Percentiles rank a stretch among this genome's conserved stretches.
phyloP scores from a whole-genome alignment of 1,140 invertebrate genomes.

The Drosophila obscura region DNA sequence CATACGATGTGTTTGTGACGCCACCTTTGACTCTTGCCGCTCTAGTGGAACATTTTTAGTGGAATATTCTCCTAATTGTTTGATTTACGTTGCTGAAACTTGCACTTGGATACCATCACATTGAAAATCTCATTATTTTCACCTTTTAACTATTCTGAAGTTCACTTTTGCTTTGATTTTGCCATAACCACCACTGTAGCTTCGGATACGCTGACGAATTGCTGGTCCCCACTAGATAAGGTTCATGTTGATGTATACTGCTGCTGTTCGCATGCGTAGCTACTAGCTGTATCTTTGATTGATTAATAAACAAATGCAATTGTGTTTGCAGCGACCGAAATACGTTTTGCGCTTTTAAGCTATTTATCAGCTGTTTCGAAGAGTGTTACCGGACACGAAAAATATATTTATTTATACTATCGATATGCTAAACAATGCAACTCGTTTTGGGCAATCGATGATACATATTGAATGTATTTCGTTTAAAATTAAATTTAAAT shows the following conservation, averaged over 20 bases:
- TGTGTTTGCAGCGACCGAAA: slow-evolving; percentile 6
- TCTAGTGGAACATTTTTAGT: slow-evolving; percentile 12
- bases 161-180: slow-evolving; percentile 13
- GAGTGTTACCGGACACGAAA: neutral
- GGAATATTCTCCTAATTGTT: neutral
- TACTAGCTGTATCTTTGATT: neutral
- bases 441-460: too few species aligned
- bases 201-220: neutral
- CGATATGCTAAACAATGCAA: too few species aligned
- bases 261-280: neutral
- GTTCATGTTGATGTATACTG: neutral
- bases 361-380: slow-evolving; percentile 10
- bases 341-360: slow-evolving; percentile 19
- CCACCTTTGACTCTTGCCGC: slow-evolving; percentile 33
- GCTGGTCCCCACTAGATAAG: slow-evolving; percentile 11
- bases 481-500: too few species aligned
- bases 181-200: slow-evolving; percentile 12
- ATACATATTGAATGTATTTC: too few species aligned
- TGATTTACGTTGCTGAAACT: neutral
- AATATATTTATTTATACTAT: neutral
- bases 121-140: slow-evolving; percentile 4
- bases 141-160: slow-evolving; percentile 15
- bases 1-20: slow-evolving; percentile 67
- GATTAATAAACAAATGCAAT: slow-evolving; percentile 39
- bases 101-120: neutral